Evolutionary conservation across 2,113 vertebrate genomes (phyloP).

Genomic region (Malurus cyaneus): DNA sequence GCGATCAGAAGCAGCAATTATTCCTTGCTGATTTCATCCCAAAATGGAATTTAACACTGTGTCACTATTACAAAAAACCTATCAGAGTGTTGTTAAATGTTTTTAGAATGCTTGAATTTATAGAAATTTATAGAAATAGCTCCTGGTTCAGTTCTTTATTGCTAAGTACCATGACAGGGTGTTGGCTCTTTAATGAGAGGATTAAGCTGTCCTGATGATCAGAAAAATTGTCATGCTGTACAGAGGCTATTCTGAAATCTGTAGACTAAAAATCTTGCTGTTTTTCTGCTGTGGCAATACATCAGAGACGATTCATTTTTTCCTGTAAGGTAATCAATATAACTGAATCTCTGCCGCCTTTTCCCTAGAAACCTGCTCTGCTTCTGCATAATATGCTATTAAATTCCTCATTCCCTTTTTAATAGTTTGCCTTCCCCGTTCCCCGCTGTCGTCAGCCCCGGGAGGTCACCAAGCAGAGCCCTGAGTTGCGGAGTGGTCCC

Average conservation of each 20-base stretch:
- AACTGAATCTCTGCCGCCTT: not conserved
- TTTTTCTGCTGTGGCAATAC: not conserved
- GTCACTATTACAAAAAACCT: not conserved
- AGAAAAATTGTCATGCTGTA: not conserved
- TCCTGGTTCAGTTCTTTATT: not conserved
- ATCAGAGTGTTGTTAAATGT: not conserved
- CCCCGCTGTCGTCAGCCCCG: slow-evolving; percentile 22
- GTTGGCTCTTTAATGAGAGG: not conserved
- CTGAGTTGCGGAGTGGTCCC: slow-evolving; percentile 61
- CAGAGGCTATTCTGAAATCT: not conserved
- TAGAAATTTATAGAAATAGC: not conserved
- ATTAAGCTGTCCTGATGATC: not conserved
- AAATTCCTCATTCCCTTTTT: slow-evolving; percentile 24
- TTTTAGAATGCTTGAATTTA: not conserved
- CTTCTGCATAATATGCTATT: not conserved
- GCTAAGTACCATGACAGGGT: not conserved
- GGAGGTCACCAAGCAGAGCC: slow-evolving; percentile 60
- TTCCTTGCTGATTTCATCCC: not conserved
- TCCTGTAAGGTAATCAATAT: not conserved
- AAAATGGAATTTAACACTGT: not conserved
- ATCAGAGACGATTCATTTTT: not conserved
- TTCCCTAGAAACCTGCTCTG: not conserved
- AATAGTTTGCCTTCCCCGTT: slow-evolving; percentile 26
- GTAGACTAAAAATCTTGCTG: not conserved
- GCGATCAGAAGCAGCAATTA: not conserved